phyloP scores from a whole-genome alignment of 2,113 vertebrate genomes.

The Atlantisia rogersi region DNA sequence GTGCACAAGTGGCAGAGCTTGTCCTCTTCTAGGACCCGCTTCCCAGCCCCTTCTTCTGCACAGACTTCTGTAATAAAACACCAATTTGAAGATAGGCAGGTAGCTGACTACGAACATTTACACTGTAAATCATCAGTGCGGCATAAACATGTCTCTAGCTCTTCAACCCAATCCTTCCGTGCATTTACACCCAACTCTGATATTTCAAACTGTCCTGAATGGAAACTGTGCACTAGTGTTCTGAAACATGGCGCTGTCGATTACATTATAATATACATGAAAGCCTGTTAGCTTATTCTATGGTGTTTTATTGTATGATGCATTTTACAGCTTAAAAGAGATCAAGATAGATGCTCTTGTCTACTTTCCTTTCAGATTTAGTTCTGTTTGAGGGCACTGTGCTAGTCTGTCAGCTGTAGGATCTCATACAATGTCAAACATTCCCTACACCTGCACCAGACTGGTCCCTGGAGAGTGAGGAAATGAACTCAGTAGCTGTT shows the following conservation, averaged over 20 bases:
- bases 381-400: background rate
- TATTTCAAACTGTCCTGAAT: background rate
- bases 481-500: background rate
- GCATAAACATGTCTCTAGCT: background rate
- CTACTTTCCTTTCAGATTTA: background rate
- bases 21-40: background rate
- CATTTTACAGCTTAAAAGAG: background rate
- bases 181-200: background rate
- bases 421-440: background rate
- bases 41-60: background rate
- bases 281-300: background rate
- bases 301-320: background rate
- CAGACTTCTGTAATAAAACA: background rate
- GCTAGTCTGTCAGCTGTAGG: background rate
- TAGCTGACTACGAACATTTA: background rate
- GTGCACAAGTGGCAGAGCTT: background rate
- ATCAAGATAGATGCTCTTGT: background rate
- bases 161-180: background rate
- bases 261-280: background rate
- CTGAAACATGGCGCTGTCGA: background rate
- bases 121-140: background rate
- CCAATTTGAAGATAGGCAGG: background rate
- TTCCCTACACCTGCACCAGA: background rate
- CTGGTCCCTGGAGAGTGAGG: background rate
- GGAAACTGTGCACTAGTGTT: rapidly evolving